These are phyloP conservation scores for Junonia oenone DNA, from an alignment of 2,888 invertebrate species.

Conservation along the genomic window DNA sequence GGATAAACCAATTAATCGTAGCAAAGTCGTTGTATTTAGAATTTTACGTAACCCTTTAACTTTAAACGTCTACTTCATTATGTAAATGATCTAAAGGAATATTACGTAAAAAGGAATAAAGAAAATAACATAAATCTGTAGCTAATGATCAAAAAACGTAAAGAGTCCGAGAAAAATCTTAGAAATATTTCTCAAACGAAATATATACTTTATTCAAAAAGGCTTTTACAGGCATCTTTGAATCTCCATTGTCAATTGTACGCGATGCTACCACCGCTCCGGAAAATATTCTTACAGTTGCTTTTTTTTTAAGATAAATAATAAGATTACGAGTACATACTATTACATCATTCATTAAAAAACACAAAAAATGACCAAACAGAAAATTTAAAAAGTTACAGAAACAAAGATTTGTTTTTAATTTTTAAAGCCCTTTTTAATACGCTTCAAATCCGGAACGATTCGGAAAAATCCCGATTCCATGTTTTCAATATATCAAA, in stretches of 20 bases:
- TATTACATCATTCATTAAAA: too few species aligned
- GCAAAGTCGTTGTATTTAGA: too few species aligned
- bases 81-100: background rate
- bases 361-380: too few species aligned
- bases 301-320: too few species aligned
- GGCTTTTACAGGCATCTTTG: background rate
- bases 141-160: background rate
- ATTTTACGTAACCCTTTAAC: too few species aligned
- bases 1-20: too few species aligned
- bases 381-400: too few species aligned
- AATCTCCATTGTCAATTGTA: background rate
- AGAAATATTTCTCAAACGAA: background rate
- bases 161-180: background rate
- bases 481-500: background rate
- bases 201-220: background rate
- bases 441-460: background rate
- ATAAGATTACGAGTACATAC: too few species aligned
- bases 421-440: too few species aligned
- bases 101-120: background rate
- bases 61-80: too few species aligned
- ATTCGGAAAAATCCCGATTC: too few species aligned
- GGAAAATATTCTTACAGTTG: background rate
- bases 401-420: too few species aligned
- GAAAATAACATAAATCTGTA: background rate
- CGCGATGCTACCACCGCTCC: background rate